Evolutionary conservation across 2,797 vertebrate genomes (phyloP), one percentile per base, ranked within the genome.

Genomic region (Protonibea diacanthus): DNA sequence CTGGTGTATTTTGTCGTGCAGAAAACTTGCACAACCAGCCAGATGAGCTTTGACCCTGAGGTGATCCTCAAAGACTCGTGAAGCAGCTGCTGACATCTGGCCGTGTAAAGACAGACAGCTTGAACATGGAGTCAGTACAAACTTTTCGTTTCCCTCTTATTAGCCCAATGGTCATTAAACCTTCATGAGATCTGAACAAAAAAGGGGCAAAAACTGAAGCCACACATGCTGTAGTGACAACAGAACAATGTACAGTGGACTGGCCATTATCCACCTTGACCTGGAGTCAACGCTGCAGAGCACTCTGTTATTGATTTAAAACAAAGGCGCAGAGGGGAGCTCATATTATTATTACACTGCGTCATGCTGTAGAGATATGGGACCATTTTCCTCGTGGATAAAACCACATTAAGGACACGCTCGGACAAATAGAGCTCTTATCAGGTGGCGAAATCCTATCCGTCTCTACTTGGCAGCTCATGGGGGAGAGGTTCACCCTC

Each of bases 251-350:
- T 44, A 8, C 17, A 49, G 38, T 49, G 18, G 51, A 53, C 23
- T 6, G 27, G 56, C 58, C 45, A 74, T 81, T 59, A 63, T 73
- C 64, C 44, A 53, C 71, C 55, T 74, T 81, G 71, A 79, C 80
- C 52, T 49, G 51, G 51, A 58, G 64, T 78, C 80, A 64, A 51
- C 49, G 58, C 81, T 74, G 69, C 74, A 66, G 38, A 79, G 69
- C 63, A 33, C 77, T 64, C 49, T 55, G 49, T 21, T 12, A 73
- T 61, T 80, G 86, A 87, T 86, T 83, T 86, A 79, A 87, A 72
- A 62, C 73, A 73, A n/a, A 66, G 48, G 38, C 78, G 73, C 60
- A 78, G 61, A 71, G 55, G 44, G 69, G 71, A 65, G 74, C 58
- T 82, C 25, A 6, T 69, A 56, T 83, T 62, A 85, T 84, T 42